A percentile compares a stretch with the other conserved stretches of the same genome.
These are phyloP conservation scores for Drosophila melanica DNA, from an alignment of 1,140 invertebrate genomes.

Conservation along the genomic window DNA sequence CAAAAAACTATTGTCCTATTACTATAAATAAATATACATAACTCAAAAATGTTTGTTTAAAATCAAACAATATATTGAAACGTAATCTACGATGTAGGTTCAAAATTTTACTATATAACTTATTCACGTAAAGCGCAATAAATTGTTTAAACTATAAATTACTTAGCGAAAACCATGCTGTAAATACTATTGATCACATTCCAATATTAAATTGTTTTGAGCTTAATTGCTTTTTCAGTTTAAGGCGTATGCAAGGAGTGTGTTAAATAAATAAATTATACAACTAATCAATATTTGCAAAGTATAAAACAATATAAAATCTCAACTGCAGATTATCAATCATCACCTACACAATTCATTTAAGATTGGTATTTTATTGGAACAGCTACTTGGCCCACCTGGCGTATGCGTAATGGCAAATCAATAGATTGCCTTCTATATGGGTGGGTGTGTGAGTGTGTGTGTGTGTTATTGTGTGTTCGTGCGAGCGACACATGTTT, in stretches of 20 bases:
- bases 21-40: neutral
- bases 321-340: constrained; percentile 12
- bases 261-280: neutral
- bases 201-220: no score
- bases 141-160: no score
- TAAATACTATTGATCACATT: no score
- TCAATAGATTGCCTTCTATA: constrained; percentile 46
- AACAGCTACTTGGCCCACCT: constrained; percentile 23
- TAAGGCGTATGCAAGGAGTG: no score
- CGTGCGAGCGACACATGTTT: constrained; percentile 74
- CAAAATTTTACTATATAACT: no score
- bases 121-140: no score
- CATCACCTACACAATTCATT: constrained; percentile 21
- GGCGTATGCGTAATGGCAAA: constrained; percentile 56
- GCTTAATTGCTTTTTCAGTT: no score
- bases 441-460: neutral
- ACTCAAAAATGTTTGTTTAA: neutral
- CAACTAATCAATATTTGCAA: neutral
- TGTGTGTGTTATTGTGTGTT: constrained; percentile 34
- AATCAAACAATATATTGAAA: no score
- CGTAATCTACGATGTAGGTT: no score
- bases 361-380: constrained; percentile 5
- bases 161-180: no score
- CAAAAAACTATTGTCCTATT: constrained; percentile 2
- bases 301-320: neutral